A percentile compares a stretch with the other conserved stretches of the same genome.
Evolutionary conservation across 2,113 vertebrate species (phyloP).

Genomic region (Mohoua ochrocephala): DNA sequence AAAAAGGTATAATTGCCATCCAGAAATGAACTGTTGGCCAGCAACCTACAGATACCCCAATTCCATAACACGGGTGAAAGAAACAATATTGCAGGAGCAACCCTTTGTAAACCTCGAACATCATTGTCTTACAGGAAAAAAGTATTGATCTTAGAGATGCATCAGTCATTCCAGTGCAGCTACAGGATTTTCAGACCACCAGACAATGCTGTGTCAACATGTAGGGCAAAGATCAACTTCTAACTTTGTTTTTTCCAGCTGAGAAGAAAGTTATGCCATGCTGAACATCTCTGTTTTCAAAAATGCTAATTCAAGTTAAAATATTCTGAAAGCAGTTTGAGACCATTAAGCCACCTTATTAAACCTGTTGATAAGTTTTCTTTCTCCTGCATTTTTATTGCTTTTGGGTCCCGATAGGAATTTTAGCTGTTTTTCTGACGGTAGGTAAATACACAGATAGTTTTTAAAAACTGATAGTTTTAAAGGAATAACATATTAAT

Average conservation of each 20-base stretch:
- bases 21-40: not conserved
- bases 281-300: not conserved
- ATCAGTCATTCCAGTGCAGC: not conserved
- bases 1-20: not conserved
- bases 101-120: not conserved
- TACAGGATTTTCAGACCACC: not conserved
- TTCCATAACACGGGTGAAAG: fast-evolving
- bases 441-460: not conserved
- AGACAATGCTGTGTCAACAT: not conserved
- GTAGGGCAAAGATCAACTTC: not conserved
- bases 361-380: not conserved
- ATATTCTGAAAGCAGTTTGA: not conserved
- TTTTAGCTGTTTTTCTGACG: not conserved
- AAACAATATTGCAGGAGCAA: not conserved
- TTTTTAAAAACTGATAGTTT: not conserved
- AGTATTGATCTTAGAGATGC: not conserved
- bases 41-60: not conserved
- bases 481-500: not conserved
- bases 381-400: not conserved
- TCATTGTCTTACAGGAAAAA: not conserved
- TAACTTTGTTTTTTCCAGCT: not conserved
- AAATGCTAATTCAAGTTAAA: not conserved
- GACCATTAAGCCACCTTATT: not conserved
- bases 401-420: not conserved
- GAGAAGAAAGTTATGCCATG: not conserved